A percentile compares a stretch with the other conserved stretches of the same genome.
These are phyloP conservation scores for Pelochelys cantorii DNA, from an alignment of 2,797 vertebrate species.

Conservation along the genomic window DNA sequence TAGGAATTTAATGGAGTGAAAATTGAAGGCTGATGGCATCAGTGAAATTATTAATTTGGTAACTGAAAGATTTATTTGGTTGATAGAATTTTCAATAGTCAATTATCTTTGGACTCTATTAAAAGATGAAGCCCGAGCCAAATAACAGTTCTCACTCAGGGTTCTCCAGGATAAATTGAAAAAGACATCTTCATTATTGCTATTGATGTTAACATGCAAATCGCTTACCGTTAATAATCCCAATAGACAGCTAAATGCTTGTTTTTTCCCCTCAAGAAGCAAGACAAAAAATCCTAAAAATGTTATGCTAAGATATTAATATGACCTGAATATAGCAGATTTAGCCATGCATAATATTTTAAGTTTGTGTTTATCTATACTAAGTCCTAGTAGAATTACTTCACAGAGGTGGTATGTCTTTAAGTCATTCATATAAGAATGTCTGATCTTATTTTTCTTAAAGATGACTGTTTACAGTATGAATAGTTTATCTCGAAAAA, in stretches of 20 bases:
- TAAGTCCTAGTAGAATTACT: conserved; percentile 56
- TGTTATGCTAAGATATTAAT: conserved; percentile 60
- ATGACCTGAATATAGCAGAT: conserved; percentile 65
- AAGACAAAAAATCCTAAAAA: conserved; percentile 64
- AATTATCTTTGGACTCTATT: conserved; percentile 77
- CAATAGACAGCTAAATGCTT: conserved; percentile 66
- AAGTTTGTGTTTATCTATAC: conserved; percentile 61
- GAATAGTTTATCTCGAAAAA: conserved; percentile 16
- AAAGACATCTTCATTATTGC: conserved; percentile 76
- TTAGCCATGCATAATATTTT: conserved; percentile 60
- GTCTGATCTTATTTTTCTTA: conserved; percentile 29
- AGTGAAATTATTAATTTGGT: conserved; percentile 83
- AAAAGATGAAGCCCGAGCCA: conserved; percentile 65
- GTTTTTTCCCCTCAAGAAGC: conserved; percentile 63
- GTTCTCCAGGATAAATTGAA: conserved; percentile 55
- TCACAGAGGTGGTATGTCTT: conserved; percentile 48
- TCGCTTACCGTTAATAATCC: conserved; percentile 70
- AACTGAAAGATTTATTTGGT: conserved; percentile 78
- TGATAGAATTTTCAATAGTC: conserved; percentile 76
- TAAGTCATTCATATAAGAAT: conserved; percentile 53
- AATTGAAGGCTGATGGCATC: conserved; percentile 79
- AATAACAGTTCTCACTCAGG: conserved; percentile 72
- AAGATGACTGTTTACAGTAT: conserved; percentile 17
- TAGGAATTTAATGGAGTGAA: conserved; percentile 80
- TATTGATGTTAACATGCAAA: conserved; percentile 74